phyloP scores from a whole-genome alignment of 2,888 invertebrate species.

The Hydriomena furcata region DNA sequence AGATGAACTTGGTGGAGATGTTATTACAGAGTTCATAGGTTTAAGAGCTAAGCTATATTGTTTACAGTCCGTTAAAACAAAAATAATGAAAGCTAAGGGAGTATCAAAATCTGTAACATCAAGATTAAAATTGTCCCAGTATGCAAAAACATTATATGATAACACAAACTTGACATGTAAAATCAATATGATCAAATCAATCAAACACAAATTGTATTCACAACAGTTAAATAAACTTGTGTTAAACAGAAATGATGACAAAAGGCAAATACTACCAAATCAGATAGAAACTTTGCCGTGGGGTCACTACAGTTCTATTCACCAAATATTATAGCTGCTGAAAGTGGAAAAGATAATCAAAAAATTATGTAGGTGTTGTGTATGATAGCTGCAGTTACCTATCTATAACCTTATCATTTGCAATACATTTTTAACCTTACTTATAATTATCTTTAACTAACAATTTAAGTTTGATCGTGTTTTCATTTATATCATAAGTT shows the following conservation, averaged over 20 bases:
- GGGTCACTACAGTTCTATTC: background rate
- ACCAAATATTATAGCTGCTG: background rate
- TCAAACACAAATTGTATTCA: background rate
- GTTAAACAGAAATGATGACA: slow-evolving; percentile 3
- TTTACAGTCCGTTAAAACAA: background rate
- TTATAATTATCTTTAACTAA: no score
- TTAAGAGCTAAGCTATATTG: slow-evolving; percentile 5
- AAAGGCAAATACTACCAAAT: background rate
- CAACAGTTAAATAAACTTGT: background rate
- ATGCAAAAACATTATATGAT: background rate
- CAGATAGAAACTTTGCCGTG: background rate
- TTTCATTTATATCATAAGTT: no score
- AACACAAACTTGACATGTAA: background rate
- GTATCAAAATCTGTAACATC: background rate
- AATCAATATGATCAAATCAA: slow-evolving; percentile 1
- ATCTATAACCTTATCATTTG: no score
- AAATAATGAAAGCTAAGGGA: background rate
- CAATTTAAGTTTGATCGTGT: no score
- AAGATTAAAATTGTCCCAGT: background rate
- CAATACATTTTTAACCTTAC: no score
- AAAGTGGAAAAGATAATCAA: no score
- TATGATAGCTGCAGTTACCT: no score
- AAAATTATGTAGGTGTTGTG: no score
- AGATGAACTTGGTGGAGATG: background rate
- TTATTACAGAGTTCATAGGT: background rate